Evolutionary conservation across 2,888 invertebrate genomes (phyloP).

Genomic region (Clanis bilineata): DNA sequence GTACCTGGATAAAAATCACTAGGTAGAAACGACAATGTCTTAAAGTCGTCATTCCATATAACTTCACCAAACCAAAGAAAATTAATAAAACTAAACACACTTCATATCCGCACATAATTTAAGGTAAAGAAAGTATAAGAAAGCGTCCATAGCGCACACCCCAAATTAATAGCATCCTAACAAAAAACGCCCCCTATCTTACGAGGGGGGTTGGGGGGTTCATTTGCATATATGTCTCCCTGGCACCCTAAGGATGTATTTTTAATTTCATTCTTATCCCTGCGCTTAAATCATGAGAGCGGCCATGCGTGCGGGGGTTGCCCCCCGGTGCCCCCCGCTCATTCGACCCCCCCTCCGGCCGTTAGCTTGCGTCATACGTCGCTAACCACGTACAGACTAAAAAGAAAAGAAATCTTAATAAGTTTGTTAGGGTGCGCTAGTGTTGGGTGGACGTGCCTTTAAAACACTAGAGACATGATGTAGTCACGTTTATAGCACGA

Average conservation of each 20-base stretch:
- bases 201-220: constrained; percentile 72
- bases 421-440: constrained; percentile 78
- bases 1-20: no score
- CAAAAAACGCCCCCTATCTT: constrained; percentile 80
- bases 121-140: constrained; percentile 57
- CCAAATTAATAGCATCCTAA: constrained; percentile 82
- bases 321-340: constrained; percentile 39
- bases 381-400: constrained; percentile 81
- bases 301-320: constrained; percentile 79
- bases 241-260: constrained; percentile 81
- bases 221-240: constrained; percentile 82
- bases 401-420: constrained; percentile 83
- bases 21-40: constrained; percentile 11
- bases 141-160: constrained; percentile 71
- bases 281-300: constrained; percentile 82
- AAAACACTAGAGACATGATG: no score
- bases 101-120: constrained; percentile 76
- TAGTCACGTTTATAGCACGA: no score
- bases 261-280: constrained; percentile 83
- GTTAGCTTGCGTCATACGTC: constrained; percentile 81
- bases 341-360: constrained; percentile 49
- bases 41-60: background rate
- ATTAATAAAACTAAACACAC: constrained; percentile 62
- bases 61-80: constrained; percentile 22
- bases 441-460: constrained; percentile 47